These are phyloP conservation scores for Brachionus paranguensis DNA, from an alignment of 1,140 invertebrate genomes.

Conservation along the genomic window DNA sequence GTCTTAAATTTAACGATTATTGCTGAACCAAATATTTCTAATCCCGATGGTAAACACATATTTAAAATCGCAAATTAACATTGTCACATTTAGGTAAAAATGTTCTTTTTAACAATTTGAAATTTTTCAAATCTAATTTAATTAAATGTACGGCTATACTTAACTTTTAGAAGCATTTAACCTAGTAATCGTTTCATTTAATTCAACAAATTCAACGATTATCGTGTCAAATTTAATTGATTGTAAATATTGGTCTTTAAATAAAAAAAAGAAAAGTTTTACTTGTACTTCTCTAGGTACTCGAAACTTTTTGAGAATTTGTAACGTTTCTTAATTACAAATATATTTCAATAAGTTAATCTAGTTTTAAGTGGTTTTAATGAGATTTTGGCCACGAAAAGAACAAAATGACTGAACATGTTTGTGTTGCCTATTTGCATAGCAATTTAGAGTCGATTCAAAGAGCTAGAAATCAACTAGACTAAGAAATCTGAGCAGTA, in stretches of 20 bases:
- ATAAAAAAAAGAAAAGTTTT: background rate
- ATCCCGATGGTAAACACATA: conserved; percentile 24
- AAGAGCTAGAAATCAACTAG: background rate
- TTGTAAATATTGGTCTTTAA: conserved; percentile 20
- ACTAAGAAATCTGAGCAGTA: background rate
- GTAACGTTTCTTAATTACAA: conserved; percentile 36
- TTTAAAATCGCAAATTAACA: conserved; percentile 25
- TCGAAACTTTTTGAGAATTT: conserved; percentile 2
- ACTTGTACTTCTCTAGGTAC: conserved; percentile 8
- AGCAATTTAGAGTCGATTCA: background rate
- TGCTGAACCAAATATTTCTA: background rate
- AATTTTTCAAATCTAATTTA: background rate
- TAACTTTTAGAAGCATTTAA: conserved; percentile 13
- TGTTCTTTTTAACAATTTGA: background rate
- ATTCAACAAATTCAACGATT: background rate
- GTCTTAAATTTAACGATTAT: conserved; percentile 7
- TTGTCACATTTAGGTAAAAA: conserved; percentile 32
- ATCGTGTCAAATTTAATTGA: conserved; percentile 39
- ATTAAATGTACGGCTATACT: background rate
- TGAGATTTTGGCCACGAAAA: conserved; percentile 9
- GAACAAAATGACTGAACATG: background rate
- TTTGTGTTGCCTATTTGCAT: background rate
- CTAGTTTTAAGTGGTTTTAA: conserved; percentile 36
- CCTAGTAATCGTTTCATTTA: conserved; percentile 28
- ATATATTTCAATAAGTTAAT: conserved; percentile 37